Evolutionary conservation across 2,888 invertebrate species (phyloP).

Genomic region (Diadromus collaris): DNA sequence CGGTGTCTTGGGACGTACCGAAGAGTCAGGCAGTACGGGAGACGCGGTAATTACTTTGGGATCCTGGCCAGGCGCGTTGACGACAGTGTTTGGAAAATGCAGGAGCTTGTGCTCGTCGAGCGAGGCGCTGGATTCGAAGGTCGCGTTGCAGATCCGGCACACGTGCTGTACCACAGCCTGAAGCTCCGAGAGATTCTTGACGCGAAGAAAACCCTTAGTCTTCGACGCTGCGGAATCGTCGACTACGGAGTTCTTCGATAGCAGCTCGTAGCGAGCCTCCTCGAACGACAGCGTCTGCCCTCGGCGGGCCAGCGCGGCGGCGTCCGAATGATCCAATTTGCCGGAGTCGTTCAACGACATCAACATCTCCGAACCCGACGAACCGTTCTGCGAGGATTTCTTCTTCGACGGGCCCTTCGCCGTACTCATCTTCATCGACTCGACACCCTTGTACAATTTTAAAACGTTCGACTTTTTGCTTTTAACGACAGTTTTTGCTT

Average conservation of each 20-base stretch:
- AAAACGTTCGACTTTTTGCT: background rate
- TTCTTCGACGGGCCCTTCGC: background rate
- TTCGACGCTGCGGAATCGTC: background rate
- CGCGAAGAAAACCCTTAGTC: slow-evolving; percentile 62
- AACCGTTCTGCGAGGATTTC: background rate
- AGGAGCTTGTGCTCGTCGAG: slow-evolving; percentile 61
- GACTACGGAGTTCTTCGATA: background rate
- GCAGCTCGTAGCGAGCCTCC: slow-evolving; percentile 27
- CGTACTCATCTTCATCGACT: background rate
- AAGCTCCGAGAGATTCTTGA: slow-evolving; percentile 62
- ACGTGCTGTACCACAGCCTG: slow-evolving; percentile 55
- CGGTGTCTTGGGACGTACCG: slow-evolving; percentile 15
- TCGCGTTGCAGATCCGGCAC: slow-evolving; percentile 64
- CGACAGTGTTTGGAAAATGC: slow-evolving; percentile 31
- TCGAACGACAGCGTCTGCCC: slow-evolving; percentile 42
- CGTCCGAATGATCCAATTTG: background rate
- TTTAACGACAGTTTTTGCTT: background rate
- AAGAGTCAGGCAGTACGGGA: slow-evolving; percentile 47
- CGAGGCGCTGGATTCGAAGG: slow-evolving; percentile 58
- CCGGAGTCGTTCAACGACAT: slow-evolving; percentile 4
- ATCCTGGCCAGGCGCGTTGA: background rate
- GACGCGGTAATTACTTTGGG: slow-evolving; percentile 54
- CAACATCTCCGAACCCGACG: slow-evolving; percentile 2
- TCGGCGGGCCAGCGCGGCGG: background rate
- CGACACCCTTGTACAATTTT: background rate